Conservation (phyloP, 2,113 vertebrate species). For the Chamaetylas fuelleborni region DNA sequence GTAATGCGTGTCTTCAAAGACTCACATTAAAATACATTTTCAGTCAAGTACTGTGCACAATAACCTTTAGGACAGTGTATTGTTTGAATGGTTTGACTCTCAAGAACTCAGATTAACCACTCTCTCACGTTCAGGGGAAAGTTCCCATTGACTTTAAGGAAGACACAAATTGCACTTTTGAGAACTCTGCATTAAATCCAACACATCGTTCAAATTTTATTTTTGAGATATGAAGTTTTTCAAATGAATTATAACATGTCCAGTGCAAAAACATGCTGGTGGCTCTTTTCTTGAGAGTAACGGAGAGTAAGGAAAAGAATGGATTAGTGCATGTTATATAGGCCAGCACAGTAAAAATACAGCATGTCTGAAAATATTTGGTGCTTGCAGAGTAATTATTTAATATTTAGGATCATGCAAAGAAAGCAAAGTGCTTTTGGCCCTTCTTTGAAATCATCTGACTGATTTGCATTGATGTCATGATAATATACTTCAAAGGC, state of each 20-base stretch:
- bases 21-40: background rate
- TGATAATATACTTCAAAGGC: background rate
- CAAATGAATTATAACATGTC: background rate
- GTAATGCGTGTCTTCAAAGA: accelerated
- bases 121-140: background rate
- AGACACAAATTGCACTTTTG: background rate
- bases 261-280: background rate
- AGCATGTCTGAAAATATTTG: background rate
- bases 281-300: background rate
- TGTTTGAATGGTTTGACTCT: background rate
- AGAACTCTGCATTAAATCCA: background rate
- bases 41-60: background rate
- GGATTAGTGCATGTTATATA: background rate
- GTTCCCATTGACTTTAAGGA: background rate
- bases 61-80: too few species aligned
- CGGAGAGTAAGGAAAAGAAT: background rate
- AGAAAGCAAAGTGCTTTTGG: background rate
- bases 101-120: background rate
- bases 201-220: background rate
- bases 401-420: background rate
- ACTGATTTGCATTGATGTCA: slow-evolving; percentile 8
- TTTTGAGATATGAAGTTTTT: background rate
- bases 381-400: background rate
- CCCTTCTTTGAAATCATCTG: background rate
- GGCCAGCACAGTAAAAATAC: accelerated